phyloP scores from a whole-genome alignment of 2,888 invertebrate species.

The Cepaea hortensis region DNA sequence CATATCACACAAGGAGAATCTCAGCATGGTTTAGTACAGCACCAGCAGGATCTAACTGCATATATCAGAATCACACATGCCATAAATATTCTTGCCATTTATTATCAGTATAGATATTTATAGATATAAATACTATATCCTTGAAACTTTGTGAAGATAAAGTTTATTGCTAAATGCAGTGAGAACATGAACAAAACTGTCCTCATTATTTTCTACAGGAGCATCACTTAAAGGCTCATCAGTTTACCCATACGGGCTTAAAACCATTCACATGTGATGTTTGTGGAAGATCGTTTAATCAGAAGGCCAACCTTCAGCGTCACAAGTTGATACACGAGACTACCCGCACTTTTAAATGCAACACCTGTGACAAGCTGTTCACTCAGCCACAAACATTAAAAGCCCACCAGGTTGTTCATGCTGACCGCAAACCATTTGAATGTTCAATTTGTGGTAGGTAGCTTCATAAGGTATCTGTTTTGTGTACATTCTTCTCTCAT shows the following conservation, averaged over 20 bases:
- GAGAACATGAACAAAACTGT: neutral
- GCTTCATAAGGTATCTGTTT: neutral
- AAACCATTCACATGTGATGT: conserved; percentile 73
- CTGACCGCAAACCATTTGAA: conserved; percentile 75
- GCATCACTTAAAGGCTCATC: conserved; percentile 76
- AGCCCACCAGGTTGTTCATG: conserved; percentile 76
- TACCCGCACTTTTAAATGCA: conserved; percentile 73
- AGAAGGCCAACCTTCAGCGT: conserved; percentile 76
- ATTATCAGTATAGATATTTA: too few species aligned
- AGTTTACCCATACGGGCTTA: conserved; percentile 76
- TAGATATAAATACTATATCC: too few species aligned
- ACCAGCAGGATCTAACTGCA: too few species aligned
- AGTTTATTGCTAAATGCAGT: too few species aligned
- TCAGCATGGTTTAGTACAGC: too few species aligned
- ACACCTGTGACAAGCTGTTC: conserved; percentile 75
- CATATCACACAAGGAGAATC: too few species aligned
- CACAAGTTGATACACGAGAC: conserved; percentile 75
- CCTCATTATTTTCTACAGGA: conserved; percentile 62
- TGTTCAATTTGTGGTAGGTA: conserved; percentile 75
- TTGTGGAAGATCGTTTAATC: conserved; percentile 75
- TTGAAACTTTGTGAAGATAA: too few species aligned
- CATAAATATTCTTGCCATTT: too few species aligned
- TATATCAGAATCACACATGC: too few species aligned
- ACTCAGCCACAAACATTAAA: conserved; percentile 77
- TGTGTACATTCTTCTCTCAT: too few species aligned